Evolutionary conservation across 2,888 invertebrate genomes (phyloP).

Genomic region (Reticulitermes lucifugus): DNA sequence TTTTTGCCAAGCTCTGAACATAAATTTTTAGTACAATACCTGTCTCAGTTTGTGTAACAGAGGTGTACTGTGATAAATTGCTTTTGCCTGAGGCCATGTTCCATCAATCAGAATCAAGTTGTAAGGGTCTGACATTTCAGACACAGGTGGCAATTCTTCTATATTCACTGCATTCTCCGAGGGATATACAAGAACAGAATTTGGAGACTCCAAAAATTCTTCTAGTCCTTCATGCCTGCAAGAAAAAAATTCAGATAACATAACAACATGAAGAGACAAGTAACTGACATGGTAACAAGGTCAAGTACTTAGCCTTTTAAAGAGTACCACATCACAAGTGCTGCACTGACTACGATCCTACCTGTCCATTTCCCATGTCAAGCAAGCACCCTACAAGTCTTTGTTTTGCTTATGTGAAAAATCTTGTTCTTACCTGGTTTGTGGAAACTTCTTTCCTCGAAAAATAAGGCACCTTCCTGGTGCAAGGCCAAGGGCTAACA

Average conservation of each 20-base stretch:
- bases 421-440: slow-evolving; percentile 66
- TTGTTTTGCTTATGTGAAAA: background rate
- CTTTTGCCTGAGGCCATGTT: slow-evolving; percentile 94
- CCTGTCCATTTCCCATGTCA: no score
- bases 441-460: slow-evolving; percentile 88
- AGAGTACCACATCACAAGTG: no score
- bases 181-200: slow-evolving; percentile 85
- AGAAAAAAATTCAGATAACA: slow-evolving; percentile 20
- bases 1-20: background rate
- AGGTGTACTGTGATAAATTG: slow-evolving; percentile 71
- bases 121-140: slow-evolving; percentile 67
- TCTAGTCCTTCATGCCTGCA: slow-evolving; percentile 69
- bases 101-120: slow-evolving; percentile 91
- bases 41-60: slow-evolving; percentile 80
- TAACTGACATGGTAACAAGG: no score
- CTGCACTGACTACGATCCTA: no score
- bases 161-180: slow-evolving; percentile 80
- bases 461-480: slow-evolving; percentile 81
- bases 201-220: slow-evolving; percentile 73
- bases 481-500: slow-evolving; percentile 82
- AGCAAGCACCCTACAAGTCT: no score
- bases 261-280: no score
- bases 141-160: slow-evolving; percentile 64
- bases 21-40: slow-evolving; percentile 58
- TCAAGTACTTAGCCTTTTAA: no score